Conservation (phyloP, 2,888 invertebrate species). For the Stenoptilia bipunctidactyla region DNA sequence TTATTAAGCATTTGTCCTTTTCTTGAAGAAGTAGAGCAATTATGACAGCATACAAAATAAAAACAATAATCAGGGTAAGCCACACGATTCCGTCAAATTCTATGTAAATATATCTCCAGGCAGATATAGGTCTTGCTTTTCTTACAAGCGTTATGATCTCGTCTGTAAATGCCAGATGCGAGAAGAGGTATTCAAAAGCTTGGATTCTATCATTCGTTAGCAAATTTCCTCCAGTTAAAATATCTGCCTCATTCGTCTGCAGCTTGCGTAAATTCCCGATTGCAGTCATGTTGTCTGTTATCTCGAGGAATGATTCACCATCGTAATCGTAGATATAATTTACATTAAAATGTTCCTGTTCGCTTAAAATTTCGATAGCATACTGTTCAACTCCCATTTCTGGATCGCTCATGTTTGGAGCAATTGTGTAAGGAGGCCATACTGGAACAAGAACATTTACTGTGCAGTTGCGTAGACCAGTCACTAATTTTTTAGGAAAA, state of each 20-base stretch:
- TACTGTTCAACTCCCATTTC: background rate
- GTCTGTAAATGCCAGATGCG: constrained; percentile 19
- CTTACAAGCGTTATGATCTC: constrained; percentile 21
- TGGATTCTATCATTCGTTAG: constrained; percentile 19
- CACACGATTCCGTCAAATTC: constrained; percentile 23
- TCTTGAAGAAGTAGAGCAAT: constrained; percentile 16
- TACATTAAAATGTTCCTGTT: constrained; percentile 21
- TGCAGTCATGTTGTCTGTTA: constrained; percentile 23
- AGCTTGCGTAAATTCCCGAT: constrained; percentile 21
- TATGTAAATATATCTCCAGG: constrained; percentile 21
- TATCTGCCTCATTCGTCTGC: constrained; percentile 20
- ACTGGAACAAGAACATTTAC: background rate
- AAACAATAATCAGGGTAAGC: constrained; percentile 17
- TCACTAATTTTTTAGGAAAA: background rate
- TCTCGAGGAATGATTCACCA: constrained; percentile 21
- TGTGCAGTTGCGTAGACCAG: background rate
- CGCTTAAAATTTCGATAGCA: background rate
- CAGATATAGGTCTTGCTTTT: constrained; percentile 15
- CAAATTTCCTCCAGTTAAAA: constrained; percentile 21
- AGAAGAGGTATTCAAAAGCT: constrained; percentile 21
- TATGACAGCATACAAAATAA: constrained; percentile 21
- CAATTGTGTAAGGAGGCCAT: background rate
- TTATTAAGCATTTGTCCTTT: constrained; percentile 16
- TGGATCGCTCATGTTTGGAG: background rate
- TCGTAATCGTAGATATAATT: constrained; percentile 23